Conservation (phyloP, 2,888 invertebrate species). For the Mimumesa dahlbomi region DNA sequence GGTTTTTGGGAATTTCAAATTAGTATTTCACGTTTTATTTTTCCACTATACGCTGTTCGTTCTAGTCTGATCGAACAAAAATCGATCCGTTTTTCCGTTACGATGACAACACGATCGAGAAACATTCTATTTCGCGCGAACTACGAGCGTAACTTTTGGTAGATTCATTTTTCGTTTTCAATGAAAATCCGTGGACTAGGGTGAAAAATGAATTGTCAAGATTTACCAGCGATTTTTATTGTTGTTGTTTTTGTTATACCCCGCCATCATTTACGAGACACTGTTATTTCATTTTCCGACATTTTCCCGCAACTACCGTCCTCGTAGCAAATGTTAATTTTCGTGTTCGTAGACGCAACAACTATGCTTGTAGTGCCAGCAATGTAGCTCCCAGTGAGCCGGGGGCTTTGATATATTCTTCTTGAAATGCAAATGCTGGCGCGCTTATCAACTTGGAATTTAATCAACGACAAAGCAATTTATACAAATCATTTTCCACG, state of each 20-base stretch:
- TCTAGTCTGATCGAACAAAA: not conserved
- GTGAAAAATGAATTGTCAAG: no score
- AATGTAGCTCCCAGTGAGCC: not conserved
- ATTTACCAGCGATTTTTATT: no score
- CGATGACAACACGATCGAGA: no score
- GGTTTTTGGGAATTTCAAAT: slow-evolving; percentile 48
- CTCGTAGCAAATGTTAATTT: slow-evolving; percentile 7
- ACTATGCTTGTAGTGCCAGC: not conserved
- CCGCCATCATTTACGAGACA: not conserved
- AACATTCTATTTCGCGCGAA: no score
- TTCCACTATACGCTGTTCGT: no score
- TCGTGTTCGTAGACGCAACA: not conserved
- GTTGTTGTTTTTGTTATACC: no score
- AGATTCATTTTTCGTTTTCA: no score
- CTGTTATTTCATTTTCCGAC: not conserved
- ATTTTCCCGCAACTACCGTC: not conserved
- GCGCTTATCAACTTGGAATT: slow-evolving; percentile 65
- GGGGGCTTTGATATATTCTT: slow-evolving; percentile 53
- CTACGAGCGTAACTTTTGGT: no score
- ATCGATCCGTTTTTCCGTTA: no score
- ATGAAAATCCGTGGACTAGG: no score
- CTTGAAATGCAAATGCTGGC: slow-evolving; percentile 55
- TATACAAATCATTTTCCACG: slow-evolving; percentile 48
- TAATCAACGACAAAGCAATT: slow-evolving; percentile 66
- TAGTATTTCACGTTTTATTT: no score